A percentile compares a stretch with the other conserved stretches of the same genome.
Evolutionary conservation across 2,113 vertebrate species (phyloP).

Genomic region (Coracopsis vasa): DNA sequence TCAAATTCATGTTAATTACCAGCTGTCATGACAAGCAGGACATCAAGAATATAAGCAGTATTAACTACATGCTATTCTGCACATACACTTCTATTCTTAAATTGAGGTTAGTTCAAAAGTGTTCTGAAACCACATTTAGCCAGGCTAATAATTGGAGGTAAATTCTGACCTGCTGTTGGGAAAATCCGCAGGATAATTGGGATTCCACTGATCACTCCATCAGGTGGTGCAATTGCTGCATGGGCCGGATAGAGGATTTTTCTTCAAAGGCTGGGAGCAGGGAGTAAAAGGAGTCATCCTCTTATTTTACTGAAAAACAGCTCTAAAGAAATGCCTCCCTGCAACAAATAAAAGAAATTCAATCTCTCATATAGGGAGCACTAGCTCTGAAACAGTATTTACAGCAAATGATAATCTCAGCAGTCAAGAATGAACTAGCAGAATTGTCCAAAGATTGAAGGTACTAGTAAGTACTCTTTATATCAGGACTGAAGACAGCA

Average conservation of each 20-base stretch:
- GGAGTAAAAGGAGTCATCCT: not conserved
- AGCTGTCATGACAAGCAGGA: not conserved
- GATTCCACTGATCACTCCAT: constrained; percentile 25
- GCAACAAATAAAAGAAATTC: not conserved
- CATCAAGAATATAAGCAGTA: not conserved
- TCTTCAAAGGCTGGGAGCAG: not conserved
- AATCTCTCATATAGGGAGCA: not conserved
- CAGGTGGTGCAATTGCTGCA: constrained; percentile 64
- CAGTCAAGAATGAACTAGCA: not conserved
- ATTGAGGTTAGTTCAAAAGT: not conserved
- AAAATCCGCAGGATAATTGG: not conserved
- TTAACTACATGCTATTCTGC: not conserved
- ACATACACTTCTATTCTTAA: not conserved
- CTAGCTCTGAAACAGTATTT: not conserved
- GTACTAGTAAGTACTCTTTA: not conserved
- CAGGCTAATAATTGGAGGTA: not conserved
- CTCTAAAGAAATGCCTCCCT: not conserved
- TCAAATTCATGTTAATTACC: not conserved
- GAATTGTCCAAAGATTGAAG: not conserved
- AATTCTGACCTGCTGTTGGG: not conserved
- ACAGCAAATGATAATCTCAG: not conserved
- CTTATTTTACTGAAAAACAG: not conserved
- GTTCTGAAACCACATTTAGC: not conserved
- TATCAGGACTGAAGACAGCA: not conserved
- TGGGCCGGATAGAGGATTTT: not conserved